Percentiles rank a stretch among this genome's conserved stretches.
Evolutionary conservation across 2,888 invertebrate species (phyloP).

Genomic region (Petrolisthes cinctipes): DNA sequence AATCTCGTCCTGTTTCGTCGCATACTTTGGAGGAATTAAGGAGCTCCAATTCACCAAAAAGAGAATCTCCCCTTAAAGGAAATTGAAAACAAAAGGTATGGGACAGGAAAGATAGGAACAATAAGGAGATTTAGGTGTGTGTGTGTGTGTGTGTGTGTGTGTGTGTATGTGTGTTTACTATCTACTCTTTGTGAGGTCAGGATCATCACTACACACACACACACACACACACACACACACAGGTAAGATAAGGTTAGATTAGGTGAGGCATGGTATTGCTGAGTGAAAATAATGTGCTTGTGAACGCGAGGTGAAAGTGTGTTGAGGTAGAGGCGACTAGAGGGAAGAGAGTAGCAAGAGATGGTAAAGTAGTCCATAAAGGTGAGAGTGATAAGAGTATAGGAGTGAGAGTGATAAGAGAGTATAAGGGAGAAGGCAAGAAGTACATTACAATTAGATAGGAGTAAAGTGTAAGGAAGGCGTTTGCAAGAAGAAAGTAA

Average conservation of each 20-base stretch:
- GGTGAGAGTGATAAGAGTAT: too few species aligned
- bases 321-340: neutral
- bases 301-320: neutral
- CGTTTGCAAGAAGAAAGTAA: neutral
- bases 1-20: too few species aligned
- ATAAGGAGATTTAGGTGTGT: too few species aligned
- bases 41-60: too few species aligned
- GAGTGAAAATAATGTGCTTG: neutral
- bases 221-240: neutral
- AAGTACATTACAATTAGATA: neutral
- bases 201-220: too few species aligned
- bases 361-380: neutral
- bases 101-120: too few species aligned
- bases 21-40: too few species aligned
- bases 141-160: slow-evolving; percentile 10
- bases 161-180: neutral
- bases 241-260: neutral
- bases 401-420: neutral
- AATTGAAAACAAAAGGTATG: too few species aligned
- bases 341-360: neutral
- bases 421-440: neutral
- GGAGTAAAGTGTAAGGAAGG: neutral
- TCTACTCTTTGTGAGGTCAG: neutral
- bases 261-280: neutral
- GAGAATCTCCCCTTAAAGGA: too few species aligned